Percentiles rank a stretch among this genome's conserved stretches.
These are phyloP conservation scores for Nomada hirtipes DNA, from an alignment of 2,888 invertebrate genomes.

Conservation along the genomic window DNA sequence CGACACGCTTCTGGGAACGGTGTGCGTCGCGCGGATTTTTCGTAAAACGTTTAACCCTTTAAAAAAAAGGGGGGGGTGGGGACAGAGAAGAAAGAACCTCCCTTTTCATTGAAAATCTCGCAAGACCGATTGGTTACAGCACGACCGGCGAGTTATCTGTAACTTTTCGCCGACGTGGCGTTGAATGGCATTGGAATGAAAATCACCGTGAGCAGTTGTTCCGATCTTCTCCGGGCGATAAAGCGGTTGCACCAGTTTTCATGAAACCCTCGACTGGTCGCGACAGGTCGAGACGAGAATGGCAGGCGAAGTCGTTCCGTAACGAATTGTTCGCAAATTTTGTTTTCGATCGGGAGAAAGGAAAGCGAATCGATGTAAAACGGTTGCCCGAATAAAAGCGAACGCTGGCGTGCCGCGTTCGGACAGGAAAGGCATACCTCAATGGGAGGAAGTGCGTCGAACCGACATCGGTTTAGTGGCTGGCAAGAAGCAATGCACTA, in stretches of 20 bases:
- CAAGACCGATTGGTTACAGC: conserved; percentile 3
- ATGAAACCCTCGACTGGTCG: conserved; percentile 60
- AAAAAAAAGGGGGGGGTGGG: neutral
- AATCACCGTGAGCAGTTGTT: conserved; percentile 59
- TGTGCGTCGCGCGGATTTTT: neutral
- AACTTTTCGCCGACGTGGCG: conserved; percentile 18
- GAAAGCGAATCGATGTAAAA: neutral
- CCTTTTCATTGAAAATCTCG: conserved; percentile 14
- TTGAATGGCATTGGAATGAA: conserved; percentile 60
- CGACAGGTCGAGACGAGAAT: conserved; percentile 56
- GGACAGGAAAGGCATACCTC: conserved; percentile 24
- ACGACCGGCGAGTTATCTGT: conserved; percentile 1
- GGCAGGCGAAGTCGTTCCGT: neutral
- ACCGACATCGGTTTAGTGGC: neutral
- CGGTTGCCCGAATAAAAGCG: neutral
- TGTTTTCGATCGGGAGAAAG: conserved; percentile 10
- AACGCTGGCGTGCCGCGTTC: conserved; percentile 4
- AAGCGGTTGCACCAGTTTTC: conserved; percentile 60
- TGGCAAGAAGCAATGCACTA: conserved; percentile 12
- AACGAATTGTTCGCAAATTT: conserved; percentile 30
- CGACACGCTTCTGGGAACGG: conserved; percentile 29
- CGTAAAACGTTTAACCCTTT: neutral
- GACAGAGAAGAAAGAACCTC: neutral
- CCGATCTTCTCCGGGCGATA: conserved; percentile 33
- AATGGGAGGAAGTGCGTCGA: conserved; percentile 3